Percentiles rank a stretch among this genome's conserved stretches.
Evolutionary conservation across 2,888 invertebrate species (phyloP).

Genomic region (Bimastos eiseni): DNA sequence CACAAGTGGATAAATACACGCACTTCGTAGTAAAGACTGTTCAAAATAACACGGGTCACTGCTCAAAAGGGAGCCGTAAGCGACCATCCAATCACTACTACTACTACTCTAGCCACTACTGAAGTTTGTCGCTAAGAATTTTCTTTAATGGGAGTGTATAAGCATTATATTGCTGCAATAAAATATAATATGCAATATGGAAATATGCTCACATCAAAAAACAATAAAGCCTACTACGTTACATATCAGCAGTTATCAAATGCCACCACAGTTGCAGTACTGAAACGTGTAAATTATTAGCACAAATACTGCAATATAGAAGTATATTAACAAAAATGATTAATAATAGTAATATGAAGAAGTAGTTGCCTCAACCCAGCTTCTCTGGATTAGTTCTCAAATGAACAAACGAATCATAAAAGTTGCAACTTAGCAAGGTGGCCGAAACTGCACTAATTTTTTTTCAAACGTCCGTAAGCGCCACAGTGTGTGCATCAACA

Average conservation of each 20-base stretch:
- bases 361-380: background rate
- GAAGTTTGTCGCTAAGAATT: slow-evolving; percentile 21
- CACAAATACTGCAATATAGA: slow-evolving; percentile 23
- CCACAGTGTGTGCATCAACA: background rate
- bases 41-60: slow-evolving; percentile 17
- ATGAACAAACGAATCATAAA: background rate
- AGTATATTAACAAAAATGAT: slow-evolving; percentile 7
- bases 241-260: slow-evolving; percentile 23
- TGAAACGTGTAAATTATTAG: slow-evolving; percentile 21
- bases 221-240: slow-evolving; percentile 22
- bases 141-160: slow-evolving; percentile 22
- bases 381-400: background rate
- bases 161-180: slow-evolving; percentile 26
- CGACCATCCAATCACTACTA: background rate
- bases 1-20: slow-evolving; percentile 22
- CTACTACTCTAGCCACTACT: slow-evolving; percentile 20
- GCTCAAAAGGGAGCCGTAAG: slow-evolving; percentile 23
- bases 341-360: slow-evolving; percentile 13
- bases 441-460: background rate
- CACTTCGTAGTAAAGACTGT: slow-evolving; percentile 8
- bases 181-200: slow-evolving; percentile 26
- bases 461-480: background rate
- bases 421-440: background rate
- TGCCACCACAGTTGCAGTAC: slow-evolving; percentile 23
- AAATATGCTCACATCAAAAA: slow-evolving; percentile 25